Base-by-base conservation (phyloP, 1,140 invertebrate genomes). In the Zaprionus capensis region DNA sequence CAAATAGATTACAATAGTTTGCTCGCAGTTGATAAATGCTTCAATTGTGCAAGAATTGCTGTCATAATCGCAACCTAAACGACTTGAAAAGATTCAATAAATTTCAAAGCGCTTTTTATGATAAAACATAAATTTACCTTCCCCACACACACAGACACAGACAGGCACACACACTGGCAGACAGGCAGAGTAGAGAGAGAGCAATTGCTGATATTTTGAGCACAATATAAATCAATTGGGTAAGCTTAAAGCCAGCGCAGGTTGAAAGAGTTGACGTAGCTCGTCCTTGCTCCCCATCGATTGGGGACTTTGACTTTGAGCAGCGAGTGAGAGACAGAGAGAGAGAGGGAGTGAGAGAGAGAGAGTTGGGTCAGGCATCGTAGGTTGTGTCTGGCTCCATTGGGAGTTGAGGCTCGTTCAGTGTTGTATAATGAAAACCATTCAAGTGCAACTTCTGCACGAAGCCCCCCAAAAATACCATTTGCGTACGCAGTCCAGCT, bases 391-490 rank as follows among this genome's bases (percentile, higher is more conserved):
- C 44, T 51, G 44, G 17, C 22, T 67, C 26, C n/a, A 26, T 14
- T 22, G 53, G 17, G 38, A 46, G 17, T 58, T 9, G 9, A 34
- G 14, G 20, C 34, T 69, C 66, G 59, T 46, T 17, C 7, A 7
- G 41, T 46, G n/a, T 17, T 17, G 41, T 46, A 46, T 70, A 80
- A 58, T 58, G 67, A 63, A 82, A 85, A 55, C 51, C 82, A 85
- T 72, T 85, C 62, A 81, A 76, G 59, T 78, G 78, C 78, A 81
- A 78, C 72, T 71, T 75, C 63, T 41, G 53, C 55, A 12, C 26
- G 26, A 12, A 55, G 24, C 24, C 9, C 9, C 31, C 31, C 31
- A 34, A 34, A 34, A 34, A 24, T 12, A 15, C 12, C 69, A 71
- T 71, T 71, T 65, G 61, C 69, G 61, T 65, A 41, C 24, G 24